These are phyloP conservation scores for Nasonia vitripennis DNA, from an alignment of 1,140 invertebrate species.

Conservation along the genomic window DNA sequence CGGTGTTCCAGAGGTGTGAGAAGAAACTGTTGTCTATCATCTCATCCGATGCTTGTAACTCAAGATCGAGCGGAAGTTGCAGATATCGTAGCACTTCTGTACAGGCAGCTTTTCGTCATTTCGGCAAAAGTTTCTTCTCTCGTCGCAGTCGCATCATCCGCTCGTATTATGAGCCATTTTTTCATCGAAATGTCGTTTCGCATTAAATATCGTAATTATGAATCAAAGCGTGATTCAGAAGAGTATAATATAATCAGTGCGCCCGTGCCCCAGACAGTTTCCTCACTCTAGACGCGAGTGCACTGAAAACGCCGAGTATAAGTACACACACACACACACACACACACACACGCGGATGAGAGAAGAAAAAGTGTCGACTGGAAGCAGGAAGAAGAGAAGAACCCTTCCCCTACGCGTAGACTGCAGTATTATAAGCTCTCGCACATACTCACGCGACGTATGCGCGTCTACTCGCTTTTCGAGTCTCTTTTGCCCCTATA, in stretches of 20 bases:
- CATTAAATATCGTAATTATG: too few relatives aligned
- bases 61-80: not conserved
- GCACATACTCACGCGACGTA: not conserved
- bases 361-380: constrained; percentile 8
- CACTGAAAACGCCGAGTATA: not conserved
- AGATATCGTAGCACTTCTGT: not conserved
- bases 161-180: too few relatives aligned
- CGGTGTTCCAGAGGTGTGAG: not conserved
- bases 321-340: not conserved
- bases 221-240: too few relatives aligned
- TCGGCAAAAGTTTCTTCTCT: not conserved
- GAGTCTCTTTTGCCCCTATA: constrained; percentile 29
- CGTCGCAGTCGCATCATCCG: too few relatives aligned
- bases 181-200: not conserved
- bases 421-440: not conserved
- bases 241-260: too few relatives aligned
- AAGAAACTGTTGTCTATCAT: not conserved
- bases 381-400: constrained; percentile 25
- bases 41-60: not conserved
- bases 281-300: constrained; percentile 10
- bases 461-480: constrained; percentile 32
- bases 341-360: not conserved
- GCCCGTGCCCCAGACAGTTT: constrained; percentile 1
- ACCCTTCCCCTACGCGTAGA: constrained; percentile 17
- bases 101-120: not conserved